Evolutionary conservation across 2,888 invertebrate genomes (phyloP).

Genomic region (Acheta domesticus): DNA sequence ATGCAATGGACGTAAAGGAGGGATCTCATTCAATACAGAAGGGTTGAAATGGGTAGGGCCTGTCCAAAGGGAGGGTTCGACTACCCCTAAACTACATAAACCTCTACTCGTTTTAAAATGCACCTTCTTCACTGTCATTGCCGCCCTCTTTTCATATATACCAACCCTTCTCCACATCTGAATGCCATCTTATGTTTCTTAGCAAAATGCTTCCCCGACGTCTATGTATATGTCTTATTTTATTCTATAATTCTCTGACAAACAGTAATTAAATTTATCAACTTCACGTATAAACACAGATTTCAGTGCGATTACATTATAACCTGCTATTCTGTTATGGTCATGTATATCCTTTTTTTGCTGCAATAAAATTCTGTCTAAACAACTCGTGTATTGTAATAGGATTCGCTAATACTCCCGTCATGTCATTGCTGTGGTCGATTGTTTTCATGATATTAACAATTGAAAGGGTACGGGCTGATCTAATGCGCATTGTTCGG

Average conservation of each 20-base stretch:
- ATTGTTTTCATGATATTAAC: neutral
- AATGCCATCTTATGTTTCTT: neutral
- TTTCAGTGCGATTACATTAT: neutral
- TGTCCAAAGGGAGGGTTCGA: neutral
- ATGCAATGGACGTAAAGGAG: neutral
- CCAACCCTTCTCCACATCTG: neutral
- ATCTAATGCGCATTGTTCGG: neutral
- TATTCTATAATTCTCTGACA: neutral
- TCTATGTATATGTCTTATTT: neutral
- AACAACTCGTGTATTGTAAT: neutral
- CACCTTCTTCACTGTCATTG: neutral
- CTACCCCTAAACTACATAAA: neutral
- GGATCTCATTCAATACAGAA: neutral
- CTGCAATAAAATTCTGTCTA: neutral
- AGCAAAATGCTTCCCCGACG: neutral
- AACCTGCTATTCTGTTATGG: neutral
- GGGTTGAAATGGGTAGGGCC: neutral
- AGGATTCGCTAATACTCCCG: neutral
- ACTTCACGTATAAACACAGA: neutral
- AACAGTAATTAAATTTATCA: neutral
- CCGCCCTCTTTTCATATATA: neutral
- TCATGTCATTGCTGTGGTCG: neutral
- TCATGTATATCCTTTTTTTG: neutral
- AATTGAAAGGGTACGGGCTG: neutral
- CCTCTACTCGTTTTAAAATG: neutral